Evolutionary conservation across 2,888 invertebrate species (phyloP).

Genomic region (Plebejus argus): DNA sequence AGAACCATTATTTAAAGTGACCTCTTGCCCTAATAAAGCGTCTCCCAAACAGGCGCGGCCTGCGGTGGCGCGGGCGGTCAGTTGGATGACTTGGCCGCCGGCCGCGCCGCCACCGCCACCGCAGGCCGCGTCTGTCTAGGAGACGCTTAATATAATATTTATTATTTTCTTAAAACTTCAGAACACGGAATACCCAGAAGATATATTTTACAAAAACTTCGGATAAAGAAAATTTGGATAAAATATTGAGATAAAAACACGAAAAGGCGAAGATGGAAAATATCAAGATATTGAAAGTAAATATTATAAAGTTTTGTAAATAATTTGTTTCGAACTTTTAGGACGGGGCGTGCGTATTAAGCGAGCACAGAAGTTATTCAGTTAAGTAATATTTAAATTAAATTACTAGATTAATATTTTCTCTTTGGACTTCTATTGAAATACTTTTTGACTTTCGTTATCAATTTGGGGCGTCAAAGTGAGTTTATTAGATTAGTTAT

Average conservation of each 20-base stretch:
- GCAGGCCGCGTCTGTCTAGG: too few relatives aligned
- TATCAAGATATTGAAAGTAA: neutral
- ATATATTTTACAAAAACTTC: slow-evolving; percentile 4
- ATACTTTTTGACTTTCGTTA: neutral
- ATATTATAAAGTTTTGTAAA: slow-evolving; percentile 5
- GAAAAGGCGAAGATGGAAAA: neutral
- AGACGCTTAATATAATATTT: neutral
- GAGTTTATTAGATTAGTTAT: neutral
- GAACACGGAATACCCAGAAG: neutral
- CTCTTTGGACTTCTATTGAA: slow-evolving; percentile 10
- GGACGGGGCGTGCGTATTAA: neutral
- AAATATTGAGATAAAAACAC: slow-evolving; percentile 2
- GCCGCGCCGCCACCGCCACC: too few relatives aligned
- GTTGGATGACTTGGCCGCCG: too few relatives aligned
- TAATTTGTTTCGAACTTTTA: slow-evolving; percentile 11
- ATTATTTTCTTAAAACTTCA: neutral
- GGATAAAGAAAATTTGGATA: neutral
- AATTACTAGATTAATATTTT: slow-evolving; percentile 17
- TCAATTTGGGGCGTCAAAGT: neutral
- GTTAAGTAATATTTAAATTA: slow-evolving; percentile 8
- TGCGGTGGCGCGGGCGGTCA: too few relatives aligned
- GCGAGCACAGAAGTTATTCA: slow-evolving; percentile 20
- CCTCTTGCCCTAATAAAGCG: too few relatives aligned
- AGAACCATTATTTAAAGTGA: too few relatives aligned
- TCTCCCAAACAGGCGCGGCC: too few relatives aligned